Conservation (phyloP, 2,113 vertebrate species). For the Cyrtonyx montezumae region DNA sequence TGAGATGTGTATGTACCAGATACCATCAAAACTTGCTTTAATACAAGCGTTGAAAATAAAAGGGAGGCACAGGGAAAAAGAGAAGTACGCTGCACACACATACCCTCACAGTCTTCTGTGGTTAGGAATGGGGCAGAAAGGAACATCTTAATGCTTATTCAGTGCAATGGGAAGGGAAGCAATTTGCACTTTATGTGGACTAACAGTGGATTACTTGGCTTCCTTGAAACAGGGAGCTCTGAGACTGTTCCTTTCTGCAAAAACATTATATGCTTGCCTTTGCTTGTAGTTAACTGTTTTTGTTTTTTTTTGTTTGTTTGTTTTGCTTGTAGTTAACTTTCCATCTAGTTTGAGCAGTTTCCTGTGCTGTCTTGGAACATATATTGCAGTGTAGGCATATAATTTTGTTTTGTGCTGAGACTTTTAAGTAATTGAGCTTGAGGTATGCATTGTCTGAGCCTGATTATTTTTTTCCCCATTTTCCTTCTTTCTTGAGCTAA, state of each 20-base stretch:
- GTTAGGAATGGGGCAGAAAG: background rate
- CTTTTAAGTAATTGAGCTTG: background rate
- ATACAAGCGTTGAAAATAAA: background rate
- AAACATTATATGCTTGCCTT: background rate
- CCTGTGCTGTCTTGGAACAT: background rate
- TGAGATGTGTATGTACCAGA: background rate
- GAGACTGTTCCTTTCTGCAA: background rate
- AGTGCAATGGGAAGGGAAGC: slow-evolving; percentile 48
- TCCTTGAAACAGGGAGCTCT: background rate
- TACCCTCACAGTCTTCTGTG: background rate
- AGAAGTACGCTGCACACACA: background rate
- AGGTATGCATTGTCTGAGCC: background rate
- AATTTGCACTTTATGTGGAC: slow-evolving; percentile 22
- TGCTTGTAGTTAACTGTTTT: background rate
- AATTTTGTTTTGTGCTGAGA: background rate
- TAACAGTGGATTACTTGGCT: background rate
- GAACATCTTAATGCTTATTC: slow-evolving; percentile 24
- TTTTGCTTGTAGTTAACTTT: background rate
- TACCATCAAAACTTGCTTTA: background rate
- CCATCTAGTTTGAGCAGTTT: background rate
- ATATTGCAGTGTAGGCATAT: background rate
- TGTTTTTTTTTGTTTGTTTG: too few species aligned
- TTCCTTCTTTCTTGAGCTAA: background rate
- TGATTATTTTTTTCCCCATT: background rate
- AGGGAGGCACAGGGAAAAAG: background rate